A percentile compares a stretch with the other conserved stretches of the same genome.
Evolutionary conservation across 1,140 invertebrate genomes (phyloP).

Genomic region (Zaprionus ornatus): DNA sequence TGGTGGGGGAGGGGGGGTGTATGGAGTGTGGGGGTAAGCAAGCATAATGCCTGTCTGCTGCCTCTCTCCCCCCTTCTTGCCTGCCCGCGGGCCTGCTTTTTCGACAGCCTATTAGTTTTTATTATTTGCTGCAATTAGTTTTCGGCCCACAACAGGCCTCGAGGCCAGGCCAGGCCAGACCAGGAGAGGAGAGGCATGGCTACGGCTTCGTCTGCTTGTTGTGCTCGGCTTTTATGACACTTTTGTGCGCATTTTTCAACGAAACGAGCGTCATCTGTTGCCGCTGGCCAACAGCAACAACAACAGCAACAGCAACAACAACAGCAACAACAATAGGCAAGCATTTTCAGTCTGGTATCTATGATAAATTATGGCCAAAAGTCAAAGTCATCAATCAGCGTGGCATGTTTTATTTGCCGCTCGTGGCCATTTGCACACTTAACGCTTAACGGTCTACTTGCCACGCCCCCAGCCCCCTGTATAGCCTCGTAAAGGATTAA

Average conservation of each 20-base stretch:
- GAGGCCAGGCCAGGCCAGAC: not conserved
- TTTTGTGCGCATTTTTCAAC: constrained; percentile 75
- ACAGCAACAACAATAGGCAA: constrained; percentile 34
- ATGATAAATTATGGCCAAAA: constrained; percentile 81
- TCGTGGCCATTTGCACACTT: constrained; percentile 65
- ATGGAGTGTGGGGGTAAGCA: constrained; percentile 7
- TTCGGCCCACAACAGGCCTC: constrained; percentile 39
- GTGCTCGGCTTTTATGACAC: constrained; percentile 68
- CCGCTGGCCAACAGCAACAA: constrained; percentile 56
- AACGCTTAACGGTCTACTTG: constrained; percentile 8
- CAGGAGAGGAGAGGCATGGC: too few relatives aligned
- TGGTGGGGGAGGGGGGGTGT: not conserved
- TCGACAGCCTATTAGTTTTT: constrained; percentile 82
- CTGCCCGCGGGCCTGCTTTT: constrained; percentile 46
- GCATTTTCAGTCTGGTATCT: constrained; percentile 57
- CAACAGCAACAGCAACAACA: constrained; percentile 33
- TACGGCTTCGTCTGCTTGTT: not conserved
- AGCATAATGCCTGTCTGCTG: not conserved
- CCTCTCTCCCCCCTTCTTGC: not conserved
- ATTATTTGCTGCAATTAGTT: constrained; percentile 81
- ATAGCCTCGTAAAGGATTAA: constrained; percentile 65
- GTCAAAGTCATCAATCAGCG: constrained; percentile 80
- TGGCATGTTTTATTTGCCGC: constrained; percentile 75
- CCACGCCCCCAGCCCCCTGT: not conserved
- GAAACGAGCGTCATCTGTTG: constrained; percentile 77